Conservation (phyloP, 2,888 invertebrate genomes). For the Clostera curtula region DNA sequence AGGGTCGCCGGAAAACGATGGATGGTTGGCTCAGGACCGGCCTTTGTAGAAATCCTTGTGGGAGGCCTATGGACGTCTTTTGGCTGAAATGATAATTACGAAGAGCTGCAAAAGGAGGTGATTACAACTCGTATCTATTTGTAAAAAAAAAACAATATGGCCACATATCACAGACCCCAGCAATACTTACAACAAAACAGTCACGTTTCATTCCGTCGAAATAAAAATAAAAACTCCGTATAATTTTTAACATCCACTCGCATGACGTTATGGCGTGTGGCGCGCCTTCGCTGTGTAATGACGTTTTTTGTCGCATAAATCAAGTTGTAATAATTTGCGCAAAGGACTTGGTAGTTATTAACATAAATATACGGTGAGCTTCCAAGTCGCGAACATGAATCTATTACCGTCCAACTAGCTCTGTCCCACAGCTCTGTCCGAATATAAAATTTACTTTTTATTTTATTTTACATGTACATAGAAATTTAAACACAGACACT, state of each 20-base stretch:
- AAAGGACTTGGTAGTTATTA: conserved; percentile 43
- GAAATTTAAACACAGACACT: no score
- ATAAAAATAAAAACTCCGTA: conserved; percentile 8
- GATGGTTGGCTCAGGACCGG: no score
- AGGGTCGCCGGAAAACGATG: no score
- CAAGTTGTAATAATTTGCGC: conserved; percentile 46
- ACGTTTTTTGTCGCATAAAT: conserved; percentile 46
- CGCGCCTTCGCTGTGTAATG: conserved; percentile 41
- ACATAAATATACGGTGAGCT: conserved; percentile 26
- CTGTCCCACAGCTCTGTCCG: neutral
- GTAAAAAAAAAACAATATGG: no score
- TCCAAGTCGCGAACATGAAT: conserved; percentile 20
- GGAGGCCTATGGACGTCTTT: no score
- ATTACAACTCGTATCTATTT: no score
- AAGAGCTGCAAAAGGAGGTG: no score
- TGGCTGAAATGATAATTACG: no score
- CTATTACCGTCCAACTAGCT: conserved; percentile 17
- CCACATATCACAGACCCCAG: no score
- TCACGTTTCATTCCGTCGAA: conserved; percentile 2
- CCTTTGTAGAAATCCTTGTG: no score
- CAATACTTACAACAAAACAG: conserved; percentile 1
- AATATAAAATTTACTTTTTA: neutral
- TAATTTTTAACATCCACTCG: conserved; percentile 24
- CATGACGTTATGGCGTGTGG: conserved; percentile 36
- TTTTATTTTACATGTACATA: neutral